phyloP scores from a whole-genome alignment of 2,113 vertebrate genomes.

The Columba janthina region DNA sequence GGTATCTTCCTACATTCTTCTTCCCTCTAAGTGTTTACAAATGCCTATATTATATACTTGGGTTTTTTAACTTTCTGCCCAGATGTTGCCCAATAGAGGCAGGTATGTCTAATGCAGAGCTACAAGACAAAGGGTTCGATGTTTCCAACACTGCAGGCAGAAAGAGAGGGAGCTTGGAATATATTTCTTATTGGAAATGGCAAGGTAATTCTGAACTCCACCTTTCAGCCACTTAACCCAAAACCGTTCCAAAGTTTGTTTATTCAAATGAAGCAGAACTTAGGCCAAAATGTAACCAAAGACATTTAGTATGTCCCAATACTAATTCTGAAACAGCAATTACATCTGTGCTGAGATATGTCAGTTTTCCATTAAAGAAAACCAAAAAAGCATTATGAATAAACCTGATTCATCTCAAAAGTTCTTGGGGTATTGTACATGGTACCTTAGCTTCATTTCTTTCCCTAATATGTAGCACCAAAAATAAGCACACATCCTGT shows the following conservation, averaged over 20 bases:
- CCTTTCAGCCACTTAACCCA: neutral
- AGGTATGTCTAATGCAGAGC: neutral
- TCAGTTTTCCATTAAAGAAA: neutral
- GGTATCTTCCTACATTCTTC: neutral
- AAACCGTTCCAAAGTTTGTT: neutral
- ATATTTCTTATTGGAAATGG: neutral
- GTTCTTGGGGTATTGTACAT: neutral
- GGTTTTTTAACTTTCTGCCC: neutral
- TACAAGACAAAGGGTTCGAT: neutral
- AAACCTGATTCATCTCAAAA: neutral
- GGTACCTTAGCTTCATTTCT: neutral
- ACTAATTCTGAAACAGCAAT: conserved; percentile 15
- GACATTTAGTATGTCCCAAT: neutral
- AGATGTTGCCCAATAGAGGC: neutral
- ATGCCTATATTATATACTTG: neutral
- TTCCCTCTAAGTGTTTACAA: neutral
- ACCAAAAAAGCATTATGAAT: neutral
- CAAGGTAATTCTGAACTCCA: neutral
- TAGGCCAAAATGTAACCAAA: conserved; percentile 16
- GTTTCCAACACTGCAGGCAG: neutral
- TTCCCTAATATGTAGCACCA: neutral
- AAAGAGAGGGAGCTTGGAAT: neutral
- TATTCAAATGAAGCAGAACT: conserved; percentile 31
- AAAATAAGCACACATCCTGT: neutral
- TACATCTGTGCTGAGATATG: neutral